A percentile compares a stretch with the other conserved stretches of the same genome.
Evolutionary conservation across 1,140 invertebrate species (phyloP).

Genomic region (Planococcus citri): DNA sequence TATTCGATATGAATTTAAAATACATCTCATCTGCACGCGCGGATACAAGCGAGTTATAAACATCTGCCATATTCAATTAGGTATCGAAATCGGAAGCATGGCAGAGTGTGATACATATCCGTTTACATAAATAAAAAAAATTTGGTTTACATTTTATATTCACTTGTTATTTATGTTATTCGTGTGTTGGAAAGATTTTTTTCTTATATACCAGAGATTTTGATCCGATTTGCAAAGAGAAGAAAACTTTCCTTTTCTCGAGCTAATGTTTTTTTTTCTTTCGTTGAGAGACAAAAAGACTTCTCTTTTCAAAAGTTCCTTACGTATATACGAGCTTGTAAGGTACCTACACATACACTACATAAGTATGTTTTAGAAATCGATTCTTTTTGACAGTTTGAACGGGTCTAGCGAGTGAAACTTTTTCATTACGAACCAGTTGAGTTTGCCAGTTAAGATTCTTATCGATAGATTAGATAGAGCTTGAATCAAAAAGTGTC

Average conservation of each 20-base stretch:
- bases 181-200: background rate
- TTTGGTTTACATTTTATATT: slow-evolving; percentile 4
- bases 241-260: background rate
- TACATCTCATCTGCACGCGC: background rate
- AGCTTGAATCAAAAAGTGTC: too few relatives aligned
- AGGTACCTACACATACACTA: too few relatives aligned
- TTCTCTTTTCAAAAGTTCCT: too few relatives aligned
- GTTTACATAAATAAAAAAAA: slow-evolving; percentile 8
- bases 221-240: background rate
- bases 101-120: background rate
- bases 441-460: too few relatives aligned
- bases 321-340: too few relatives aligned
- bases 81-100: background rate
- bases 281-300: too few relatives aligned
- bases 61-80: background rate
- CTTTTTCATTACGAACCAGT: too few relatives aligned
- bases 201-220: background rate
- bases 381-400: too few relatives aligned
- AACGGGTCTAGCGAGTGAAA: too few relatives aligned
- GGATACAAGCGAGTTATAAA: background rate
- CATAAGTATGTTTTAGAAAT: too few relatives aligned
- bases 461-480: too few relatives aligned
- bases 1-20: background rate
- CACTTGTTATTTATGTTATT: slow-evolving; percentile 8
- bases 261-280: background rate